A percentile compares a stretch with the other conserved stretches of the same genome.
Conservation (phyloP, 2,113 vertebrate genomes). For the Rhegmatorhina hoffmannsi region DNA sequence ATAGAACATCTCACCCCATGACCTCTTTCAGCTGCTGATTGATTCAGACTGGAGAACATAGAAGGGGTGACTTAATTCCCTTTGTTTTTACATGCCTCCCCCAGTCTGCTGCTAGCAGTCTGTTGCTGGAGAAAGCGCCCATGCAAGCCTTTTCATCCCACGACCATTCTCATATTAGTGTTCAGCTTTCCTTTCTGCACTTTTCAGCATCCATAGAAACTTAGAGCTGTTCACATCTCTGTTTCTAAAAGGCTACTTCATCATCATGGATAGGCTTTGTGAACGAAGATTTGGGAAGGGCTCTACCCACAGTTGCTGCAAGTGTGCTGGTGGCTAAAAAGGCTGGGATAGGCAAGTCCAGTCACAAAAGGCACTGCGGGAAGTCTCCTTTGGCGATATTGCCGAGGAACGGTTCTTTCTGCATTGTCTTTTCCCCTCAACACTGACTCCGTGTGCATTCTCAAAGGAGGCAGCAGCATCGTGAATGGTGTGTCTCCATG, state of each 20-base stretch:
- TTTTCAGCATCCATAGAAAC: neutral
- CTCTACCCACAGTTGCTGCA: too few relatives aligned
- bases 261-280: too few relatives aligned
- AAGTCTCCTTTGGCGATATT: too few relatives aligned
- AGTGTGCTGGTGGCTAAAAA: too few relatives aligned
- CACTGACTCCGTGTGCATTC: too few relatives aligned
- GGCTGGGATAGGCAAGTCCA: too few relatives aligned
- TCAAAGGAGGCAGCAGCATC: too few relatives aligned
- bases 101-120: neutral
- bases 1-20: neutral
- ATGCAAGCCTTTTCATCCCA: neutral
- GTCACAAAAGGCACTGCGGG: too few relatives aligned
- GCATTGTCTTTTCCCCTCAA: too few relatives aligned
- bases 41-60: neutral
- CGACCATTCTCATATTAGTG: neutral
- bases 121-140: neutral
- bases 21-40: neutral
- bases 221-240: neutral
- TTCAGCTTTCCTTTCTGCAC: neutral
- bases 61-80: neutral
- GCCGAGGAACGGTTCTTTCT: too few relatives aligned
- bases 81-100: neutral
- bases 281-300: too few relatives aligned
- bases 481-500: too few relatives aligned
- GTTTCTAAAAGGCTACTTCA: neutral